These are phyloP conservation scores for Ormyrus thymus DNA, from an alignment of 2,888 invertebrate species.

Conservation along the genomic window DNA sequence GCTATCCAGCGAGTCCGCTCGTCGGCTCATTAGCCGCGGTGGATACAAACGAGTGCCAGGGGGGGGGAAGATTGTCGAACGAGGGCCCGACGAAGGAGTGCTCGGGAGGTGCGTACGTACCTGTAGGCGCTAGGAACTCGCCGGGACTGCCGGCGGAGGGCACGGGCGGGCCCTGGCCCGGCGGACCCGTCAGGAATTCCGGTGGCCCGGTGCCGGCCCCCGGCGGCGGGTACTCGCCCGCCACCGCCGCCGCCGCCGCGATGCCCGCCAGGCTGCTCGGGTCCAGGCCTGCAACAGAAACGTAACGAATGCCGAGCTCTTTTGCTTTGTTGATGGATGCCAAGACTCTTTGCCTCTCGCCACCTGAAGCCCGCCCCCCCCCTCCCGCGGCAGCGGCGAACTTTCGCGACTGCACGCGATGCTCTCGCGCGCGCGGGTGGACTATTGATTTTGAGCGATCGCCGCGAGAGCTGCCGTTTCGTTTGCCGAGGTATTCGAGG, in stretches of 20 bases:
- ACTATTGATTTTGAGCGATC: too few relatives aligned
- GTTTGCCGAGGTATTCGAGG: too few relatives aligned
- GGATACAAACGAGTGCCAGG: too few relatives aligned
- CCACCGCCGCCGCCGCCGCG: constrained; percentile 73
- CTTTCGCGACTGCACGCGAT: too few relatives aligned
- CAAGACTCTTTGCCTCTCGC: too few relatives aligned
- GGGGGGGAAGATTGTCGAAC: too few relatives aligned
- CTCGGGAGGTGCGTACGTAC: constrained; percentile 59
- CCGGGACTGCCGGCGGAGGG: constrained; percentile 73
- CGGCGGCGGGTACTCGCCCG: constrained; percentile 74
- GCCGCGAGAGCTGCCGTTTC: too few relatives aligned
- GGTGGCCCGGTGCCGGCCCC: constrained; percentile 73
- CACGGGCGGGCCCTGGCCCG: constrained; percentile 73
- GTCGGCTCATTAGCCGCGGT: too few relatives aligned
- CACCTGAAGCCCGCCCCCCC: too few relatives aligned
- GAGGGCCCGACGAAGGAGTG: neutral
- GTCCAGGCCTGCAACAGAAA: constrained; percentile 71
- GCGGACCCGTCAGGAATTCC: constrained; percentile 73
- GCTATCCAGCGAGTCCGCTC: too few relatives aligned
- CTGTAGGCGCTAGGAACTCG: constrained; percentile 73
- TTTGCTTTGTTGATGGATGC: neutral
- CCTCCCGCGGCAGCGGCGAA: too few relatives aligned
- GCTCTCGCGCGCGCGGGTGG: too few relatives aligned
- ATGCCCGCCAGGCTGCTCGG: constrained; percentile 73
- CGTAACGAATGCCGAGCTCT: constrained; percentile 45